Evolutionary conservation across 2,888 invertebrate species (phyloP).

Genomic region (Panorpa germanica): DNA sequence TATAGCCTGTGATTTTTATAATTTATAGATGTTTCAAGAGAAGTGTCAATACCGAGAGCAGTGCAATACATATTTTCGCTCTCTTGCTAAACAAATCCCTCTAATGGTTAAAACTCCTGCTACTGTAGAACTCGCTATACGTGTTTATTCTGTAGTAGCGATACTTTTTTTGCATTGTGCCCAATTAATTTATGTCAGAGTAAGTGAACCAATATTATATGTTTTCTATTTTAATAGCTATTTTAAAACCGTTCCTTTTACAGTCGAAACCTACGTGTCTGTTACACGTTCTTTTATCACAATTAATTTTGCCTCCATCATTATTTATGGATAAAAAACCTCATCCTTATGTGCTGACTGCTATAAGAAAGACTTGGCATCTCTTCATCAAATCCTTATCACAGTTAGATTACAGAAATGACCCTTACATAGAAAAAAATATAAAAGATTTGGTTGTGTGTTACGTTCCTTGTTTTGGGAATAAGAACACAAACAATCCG

Average conservation of each 20-base stretch:
- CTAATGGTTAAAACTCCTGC: no score
- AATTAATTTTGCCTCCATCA: constrained; percentile 28
- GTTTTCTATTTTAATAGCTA: background rate
- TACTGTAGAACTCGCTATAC: constrained; percentile 18
- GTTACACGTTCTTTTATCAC: constrained; percentile 27
- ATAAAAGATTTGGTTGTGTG: constrained; percentile 28
- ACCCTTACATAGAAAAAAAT: constrained; percentile 27
- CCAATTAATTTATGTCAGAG: constrained; percentile 19
- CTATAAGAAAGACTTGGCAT: constrained; percentile 30
- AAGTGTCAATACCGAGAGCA: no score
- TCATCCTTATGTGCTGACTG: constrained; percentile 23
- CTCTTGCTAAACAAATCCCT: no score
- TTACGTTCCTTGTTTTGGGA: no score
- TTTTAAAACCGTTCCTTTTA: background rate
- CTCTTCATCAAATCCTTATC: constrained; percentile 30
- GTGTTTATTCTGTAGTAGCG: constrained; percentile 22
- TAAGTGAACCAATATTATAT: constrained; percentile 10
- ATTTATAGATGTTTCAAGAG: no score
- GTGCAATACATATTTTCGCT: no score
- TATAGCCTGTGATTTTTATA: no score
- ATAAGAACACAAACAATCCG: no score
- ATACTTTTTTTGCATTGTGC: constrained; percentile 23
- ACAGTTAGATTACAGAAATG: constrained; percentile 24
- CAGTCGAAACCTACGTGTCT: constrained; percentile 23
- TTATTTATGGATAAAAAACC: constrained; percentile 26